These are phyloP conservation scores for Gymnoscopelus braueri DNA, from an alignment of 2,797 vertebrate genomes.

Conservation along the genomic window DNA sequence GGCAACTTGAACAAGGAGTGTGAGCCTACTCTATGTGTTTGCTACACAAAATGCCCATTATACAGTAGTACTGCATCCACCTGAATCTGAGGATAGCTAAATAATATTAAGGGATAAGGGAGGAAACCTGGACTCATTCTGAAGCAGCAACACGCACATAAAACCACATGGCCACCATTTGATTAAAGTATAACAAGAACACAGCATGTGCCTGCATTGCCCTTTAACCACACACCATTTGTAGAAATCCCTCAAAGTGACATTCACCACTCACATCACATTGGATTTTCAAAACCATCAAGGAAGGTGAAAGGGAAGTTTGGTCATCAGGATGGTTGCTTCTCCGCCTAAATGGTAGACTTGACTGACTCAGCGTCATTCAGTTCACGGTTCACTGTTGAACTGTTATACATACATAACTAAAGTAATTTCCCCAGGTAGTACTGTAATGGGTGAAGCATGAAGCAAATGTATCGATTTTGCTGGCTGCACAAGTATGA, in stretches of 20 bases:
- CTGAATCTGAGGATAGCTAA: slow-evolving; percentile 45
- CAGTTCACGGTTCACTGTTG: too few species aligned
- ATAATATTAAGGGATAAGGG: slow-evolving; percentile 19
- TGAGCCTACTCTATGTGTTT: slow-evolving; percentile 47
- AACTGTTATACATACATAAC: background rate
- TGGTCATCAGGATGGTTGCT: slow-evolving; percentile 10
- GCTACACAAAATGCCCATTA: slow-evolving; percentile 33
- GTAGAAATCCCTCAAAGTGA: slow-evolving; percentile 18
- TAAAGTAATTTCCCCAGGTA: slow-evolving; percentile 21
- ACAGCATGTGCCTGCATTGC: slow-evolving; percentile 35
- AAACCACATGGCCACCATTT: slow-evolving; percentile 39
- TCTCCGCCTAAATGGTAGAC: background rate
- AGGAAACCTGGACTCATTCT: slow-evolving; percentile 45
- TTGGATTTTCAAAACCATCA: slow-evolving; percentile 18
- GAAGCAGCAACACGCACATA: slow-evolving; percentile 60
- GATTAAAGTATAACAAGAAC: slow-evolving; percentile 52
- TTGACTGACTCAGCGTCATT: too few species aligned
- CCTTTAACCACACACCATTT: slow-evolving; percentile 30
- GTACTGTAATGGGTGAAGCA: background rate
- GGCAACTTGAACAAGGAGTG: slow-evolving; percentile 18
- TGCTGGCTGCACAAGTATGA: slow-evolving; percentile 16
- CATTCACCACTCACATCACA: slow-evolving; percentile 4
- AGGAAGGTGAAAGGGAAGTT: slow-evolving; percentile 14
- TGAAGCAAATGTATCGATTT: slow-evolving; percentile 28
- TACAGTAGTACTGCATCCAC: slow-evolving; percentile 42